phyloP scores from a whole-genome alignment of 2,888 invertebrate genomes.

The Spisula subtruncata region DNA sequence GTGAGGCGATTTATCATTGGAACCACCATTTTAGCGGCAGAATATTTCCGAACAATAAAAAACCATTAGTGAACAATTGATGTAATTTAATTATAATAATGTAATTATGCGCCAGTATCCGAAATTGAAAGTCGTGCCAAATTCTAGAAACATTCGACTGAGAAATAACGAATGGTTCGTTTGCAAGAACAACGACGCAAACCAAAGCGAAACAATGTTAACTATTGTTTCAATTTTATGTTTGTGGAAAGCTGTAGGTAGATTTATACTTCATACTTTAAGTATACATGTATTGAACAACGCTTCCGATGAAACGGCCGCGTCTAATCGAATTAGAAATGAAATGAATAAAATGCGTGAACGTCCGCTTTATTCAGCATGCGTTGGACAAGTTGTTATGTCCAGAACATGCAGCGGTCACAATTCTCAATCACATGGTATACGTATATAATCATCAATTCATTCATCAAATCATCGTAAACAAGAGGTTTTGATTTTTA shows the following conservation, averaged over 20 bases:
- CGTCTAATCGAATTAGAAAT: no score
- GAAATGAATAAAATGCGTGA: no score
- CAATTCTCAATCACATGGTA: no score
- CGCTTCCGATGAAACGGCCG: no score
- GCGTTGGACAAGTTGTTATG: no score
- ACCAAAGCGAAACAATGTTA: not conserved
- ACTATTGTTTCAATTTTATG: not conserved
- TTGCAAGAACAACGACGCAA: not conserved
- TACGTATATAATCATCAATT: no score
- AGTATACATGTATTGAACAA: no score
- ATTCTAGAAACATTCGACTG: not conserved
- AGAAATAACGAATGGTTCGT: not conserved
- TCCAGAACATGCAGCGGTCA: no score
- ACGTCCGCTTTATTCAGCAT: not conserved
- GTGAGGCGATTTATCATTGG: not conserved
- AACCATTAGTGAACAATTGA: constrained; percentile 15
- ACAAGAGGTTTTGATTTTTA: not conserved
- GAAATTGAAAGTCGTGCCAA: constrained; percentile 17
- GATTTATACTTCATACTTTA: no score
- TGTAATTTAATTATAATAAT: constrained; percentile 9
- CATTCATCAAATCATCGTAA: not conserved
- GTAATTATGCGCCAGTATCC: constrained; percentile 17
- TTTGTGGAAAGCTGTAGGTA: no score
- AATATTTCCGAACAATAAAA: constrained; percentile 8
- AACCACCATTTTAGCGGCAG: not conserved